Conservation (phyloP, 2,797 vertebrate genomes). For the Odontamblyopus rebecca region DNA sequence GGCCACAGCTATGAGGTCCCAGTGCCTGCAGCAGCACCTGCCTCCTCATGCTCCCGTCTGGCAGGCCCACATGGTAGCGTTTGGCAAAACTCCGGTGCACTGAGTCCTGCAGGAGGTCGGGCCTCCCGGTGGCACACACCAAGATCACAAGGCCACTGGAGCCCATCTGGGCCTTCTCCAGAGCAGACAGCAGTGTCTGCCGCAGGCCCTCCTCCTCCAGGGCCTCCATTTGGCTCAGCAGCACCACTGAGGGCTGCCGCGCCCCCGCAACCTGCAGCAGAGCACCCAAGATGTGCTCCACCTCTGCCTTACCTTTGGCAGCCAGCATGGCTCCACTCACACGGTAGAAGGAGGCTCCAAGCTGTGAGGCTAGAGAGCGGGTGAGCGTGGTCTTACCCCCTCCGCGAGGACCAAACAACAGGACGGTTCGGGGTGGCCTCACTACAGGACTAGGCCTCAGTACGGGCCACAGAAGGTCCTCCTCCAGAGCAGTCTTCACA, state of each 20-base stretch:
- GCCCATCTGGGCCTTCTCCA: conserved; percentile 83
- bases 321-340: conserved; percentile 83
- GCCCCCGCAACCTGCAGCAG: conserved; percentile 85
- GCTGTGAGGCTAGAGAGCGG: conserved; percentile 89
- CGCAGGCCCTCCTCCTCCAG: conserved; percentile 79
- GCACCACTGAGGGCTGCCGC: conserved; percentile 85
- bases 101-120: conserved; percentile 87
- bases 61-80: conserved; percentile 86
- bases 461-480: conserved; percentile 93
- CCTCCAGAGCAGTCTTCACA: conserved; percentile 89
- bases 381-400: conserved; percentile 87
- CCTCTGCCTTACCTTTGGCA: conserved; percentile 87
- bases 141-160: conserved; percentile 83
- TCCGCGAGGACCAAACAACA: conserved; percentile 90
- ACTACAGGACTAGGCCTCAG: conserved; percentile 80
- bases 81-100: conserved; percentile 88
- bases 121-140: conserved; percentile 87
- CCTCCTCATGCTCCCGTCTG: conserved; percentile 81
- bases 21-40: conserved; percentile 89
- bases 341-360: conserved; percentile 87
- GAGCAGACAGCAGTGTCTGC: conserved; percentile 83
- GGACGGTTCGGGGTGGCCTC: conserved; percentile 83
- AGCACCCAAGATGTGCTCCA: conserved; percentile 87
- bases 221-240: conserved; percentile 89
- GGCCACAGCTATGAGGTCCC: conserved; percentile 84